These are phyloP conservation scores for Aethina tumida DNA, from an alignment of 1,140 invertebrate genomes.

Conservation along the genomic window DNA sequence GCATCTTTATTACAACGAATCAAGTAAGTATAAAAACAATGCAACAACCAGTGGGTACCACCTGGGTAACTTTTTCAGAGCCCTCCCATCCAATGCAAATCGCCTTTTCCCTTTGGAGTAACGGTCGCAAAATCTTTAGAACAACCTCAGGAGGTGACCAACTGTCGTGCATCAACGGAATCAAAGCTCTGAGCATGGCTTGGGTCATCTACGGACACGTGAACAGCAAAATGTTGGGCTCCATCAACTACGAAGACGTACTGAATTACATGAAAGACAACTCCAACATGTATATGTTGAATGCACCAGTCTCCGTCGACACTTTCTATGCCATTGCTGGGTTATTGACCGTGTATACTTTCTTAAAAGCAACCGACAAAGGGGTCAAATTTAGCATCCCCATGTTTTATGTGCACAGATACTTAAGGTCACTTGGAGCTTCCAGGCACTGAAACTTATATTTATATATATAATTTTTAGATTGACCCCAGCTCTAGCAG, in stretches of 20 bases:
- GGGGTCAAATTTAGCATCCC: conserved; percentile 10
- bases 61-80: too few relatives aligned
- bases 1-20: too few relatives aligned
- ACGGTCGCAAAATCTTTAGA: conserved; percentile 28
- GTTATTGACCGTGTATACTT: conserved; percentile 43
- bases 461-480: conserved; percentile 29
- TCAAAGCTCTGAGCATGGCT: conserved; percentile 47
- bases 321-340: conserved; percentile 49
- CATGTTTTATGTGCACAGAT: conserved; percentile 2
- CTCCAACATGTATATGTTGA: conserved; percentile 28
- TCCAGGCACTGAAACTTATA: too few relatives aligned
- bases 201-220: conserved; percentile 57
- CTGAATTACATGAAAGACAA: conserved; percentile 7
- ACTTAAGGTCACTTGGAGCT: not conserved
- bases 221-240: conserved; percentile 11
- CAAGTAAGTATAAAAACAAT: too few relatives aligned
- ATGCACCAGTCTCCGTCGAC: conserved; percentile 41
- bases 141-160: conserved; percentile 21
- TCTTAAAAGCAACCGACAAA: conserved; percentile 37
- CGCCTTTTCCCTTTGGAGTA: conserved; percentile 34
- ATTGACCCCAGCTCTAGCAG: conserved; percentile 48
- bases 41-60: too few relatives aligned
- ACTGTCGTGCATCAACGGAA: conserved; percentile 42
- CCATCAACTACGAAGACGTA: too few relatives aligned
- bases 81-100: conserved; percentile 21